Conservation (phyloP, 2,797 vertebrate genomes). For the Loriculus beryllinus region DNA sequence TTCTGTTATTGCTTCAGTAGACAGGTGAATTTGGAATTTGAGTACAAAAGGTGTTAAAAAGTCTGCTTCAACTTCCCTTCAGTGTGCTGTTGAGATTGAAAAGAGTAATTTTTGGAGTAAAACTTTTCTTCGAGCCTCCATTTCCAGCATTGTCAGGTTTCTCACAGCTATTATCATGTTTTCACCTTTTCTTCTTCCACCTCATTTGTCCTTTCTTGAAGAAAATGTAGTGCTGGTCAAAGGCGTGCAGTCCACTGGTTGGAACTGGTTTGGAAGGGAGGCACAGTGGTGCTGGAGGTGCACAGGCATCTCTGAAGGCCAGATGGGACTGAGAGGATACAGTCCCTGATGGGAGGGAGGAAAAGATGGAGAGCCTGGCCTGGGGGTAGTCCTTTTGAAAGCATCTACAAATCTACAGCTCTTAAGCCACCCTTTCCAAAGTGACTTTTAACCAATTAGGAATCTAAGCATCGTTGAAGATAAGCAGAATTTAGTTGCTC, state of each 20-base stretch:
- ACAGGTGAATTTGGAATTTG: conserved; percentile 56
- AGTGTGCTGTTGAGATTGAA: conserved; percentile 21
- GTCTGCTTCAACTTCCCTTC: conserved; percentile 39
- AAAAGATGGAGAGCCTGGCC: background rate
- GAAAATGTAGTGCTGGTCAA: background rate
- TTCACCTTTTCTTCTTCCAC: conserved; percentile 52
- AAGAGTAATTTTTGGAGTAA: conserved; percentile 33
- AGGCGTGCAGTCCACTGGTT: background rate
- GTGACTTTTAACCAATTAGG: conserved; percentile 41
- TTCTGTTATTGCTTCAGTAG: conserved; percentile 52
- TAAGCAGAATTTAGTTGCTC: conserved; percentile 3
- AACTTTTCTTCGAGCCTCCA: conserved; percentile 20
- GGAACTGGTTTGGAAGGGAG: background rate
- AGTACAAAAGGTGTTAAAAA: conserved; percentile 55
- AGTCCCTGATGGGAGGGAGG: background rate
- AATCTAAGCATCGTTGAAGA: background rate
- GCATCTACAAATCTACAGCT: background rate
- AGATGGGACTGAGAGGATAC: background rate
- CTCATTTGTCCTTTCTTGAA: background rate
- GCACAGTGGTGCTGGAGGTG: background rate
- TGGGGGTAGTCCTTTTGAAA: background rate
- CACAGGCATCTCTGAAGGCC: background rate
- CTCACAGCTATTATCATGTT: conserved; percentile 19
- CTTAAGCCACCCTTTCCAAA: background rate
- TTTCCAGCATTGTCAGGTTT: conserved; percentile 21